These are phyloP conservation scores for Ctenosaura bakeri DNA, from an alignment of 2,797 vertebrate species.

Conservation along the genomic window DNA sequence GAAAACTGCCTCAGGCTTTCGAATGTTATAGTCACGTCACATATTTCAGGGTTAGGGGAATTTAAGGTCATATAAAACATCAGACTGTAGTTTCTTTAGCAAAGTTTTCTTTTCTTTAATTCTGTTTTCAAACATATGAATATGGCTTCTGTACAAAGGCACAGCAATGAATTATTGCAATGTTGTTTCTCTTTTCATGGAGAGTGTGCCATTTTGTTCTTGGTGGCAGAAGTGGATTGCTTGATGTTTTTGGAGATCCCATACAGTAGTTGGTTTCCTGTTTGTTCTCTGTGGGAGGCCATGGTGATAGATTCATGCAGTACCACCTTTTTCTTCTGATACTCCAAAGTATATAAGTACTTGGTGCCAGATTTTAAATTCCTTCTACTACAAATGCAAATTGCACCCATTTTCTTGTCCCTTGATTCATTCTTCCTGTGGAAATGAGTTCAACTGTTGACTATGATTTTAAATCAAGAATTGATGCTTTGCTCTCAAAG, in stretches of 20 bases:
- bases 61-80: conserved; percentile 65
- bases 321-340: background rate
- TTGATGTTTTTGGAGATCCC: background rate
- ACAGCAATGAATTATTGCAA: background rate
- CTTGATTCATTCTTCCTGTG: background rate
- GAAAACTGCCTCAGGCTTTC: conserved; percentile 64
- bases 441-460: background rate
- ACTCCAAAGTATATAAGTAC: background rate
- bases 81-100: conserved; percentile 35
- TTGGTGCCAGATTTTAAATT: background rate
- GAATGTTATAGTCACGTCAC: conserved; percentile 59
- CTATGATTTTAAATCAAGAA: background rate
- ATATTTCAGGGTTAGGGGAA: conserved; percentile 53
- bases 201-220: conserved; percentile 1
- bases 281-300: background rate
- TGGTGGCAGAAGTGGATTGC: background rate
- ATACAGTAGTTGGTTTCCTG: background rate
- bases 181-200: background rate
- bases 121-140: conserved; percentile 9
- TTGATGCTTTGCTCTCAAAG: background rate
- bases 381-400: background rate
- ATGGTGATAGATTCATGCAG: background rate
- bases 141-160: background rate
- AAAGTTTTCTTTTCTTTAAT: conserved; percentile 46
- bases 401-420: background rate